Percentiles rank a stretch among this genome's conserved stretches.
These are phyloP conservation scores for Catamblyrhynchus diadema DNA, from an alignment of 2,797 vertebrate genomes.

Conservation along the genomic window DNA sequence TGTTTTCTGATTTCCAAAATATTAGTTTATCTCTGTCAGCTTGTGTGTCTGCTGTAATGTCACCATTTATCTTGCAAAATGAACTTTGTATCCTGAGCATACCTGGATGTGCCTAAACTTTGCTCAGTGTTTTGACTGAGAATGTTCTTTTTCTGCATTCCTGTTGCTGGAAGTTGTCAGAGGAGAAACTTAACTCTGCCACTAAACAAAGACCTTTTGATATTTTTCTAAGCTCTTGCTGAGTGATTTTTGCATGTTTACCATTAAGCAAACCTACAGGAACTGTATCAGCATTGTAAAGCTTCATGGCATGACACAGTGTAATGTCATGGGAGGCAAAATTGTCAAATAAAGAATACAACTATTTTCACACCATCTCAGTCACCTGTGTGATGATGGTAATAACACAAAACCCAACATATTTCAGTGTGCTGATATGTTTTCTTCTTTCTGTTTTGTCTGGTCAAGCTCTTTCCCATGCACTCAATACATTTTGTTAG, in stretches of 20 bases:
- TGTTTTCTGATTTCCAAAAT: not conserved
- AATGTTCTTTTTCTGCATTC: constrained; percentile 51
- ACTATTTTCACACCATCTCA: not conserved
- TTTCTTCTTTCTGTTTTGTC: not conserved
- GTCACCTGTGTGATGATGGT: not conserved
- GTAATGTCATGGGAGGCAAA: not conserved
- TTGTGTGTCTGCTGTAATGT: not conserved
- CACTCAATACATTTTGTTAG: not conserved
- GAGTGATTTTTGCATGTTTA: constrained; percentile 48
- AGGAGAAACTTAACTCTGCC: constrained; percentile 55
- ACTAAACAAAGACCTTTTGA: constrained; percentile 58
- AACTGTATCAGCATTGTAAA: not conserved
- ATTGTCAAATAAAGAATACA: not conserved
- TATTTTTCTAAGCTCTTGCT: constrained; percentile 41
- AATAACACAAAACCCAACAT: not conserved
- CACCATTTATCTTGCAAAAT: not conserved
- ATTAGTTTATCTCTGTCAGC: not conserved
- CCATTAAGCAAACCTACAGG: not conserved
- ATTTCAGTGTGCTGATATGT: not conserved
- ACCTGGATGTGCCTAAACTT: not conserved
- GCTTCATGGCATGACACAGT: not conserved
- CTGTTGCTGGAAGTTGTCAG: constrained; percentile 60
- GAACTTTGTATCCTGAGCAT: not conserved
- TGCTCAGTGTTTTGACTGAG: constrained; percentile 7
- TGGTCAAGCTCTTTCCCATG: not conserved